These are phyloP conservation scores for Arrhopalites spinosus DNA, from an alignment of 2,888 invertebrate species.

Conservation along the genomic window DNA sequence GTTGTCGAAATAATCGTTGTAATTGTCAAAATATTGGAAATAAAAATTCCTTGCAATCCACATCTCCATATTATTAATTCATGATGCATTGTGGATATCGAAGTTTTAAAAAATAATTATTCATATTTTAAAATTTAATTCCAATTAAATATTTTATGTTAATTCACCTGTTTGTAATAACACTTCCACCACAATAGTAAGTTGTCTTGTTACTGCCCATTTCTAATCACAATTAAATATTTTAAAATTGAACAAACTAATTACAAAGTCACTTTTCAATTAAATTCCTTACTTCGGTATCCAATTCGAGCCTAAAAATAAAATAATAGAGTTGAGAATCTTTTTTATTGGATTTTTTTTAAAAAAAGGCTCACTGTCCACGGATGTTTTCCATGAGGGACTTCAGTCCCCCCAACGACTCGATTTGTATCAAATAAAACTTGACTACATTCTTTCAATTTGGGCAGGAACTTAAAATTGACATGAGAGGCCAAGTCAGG, in stretches of 20 bases:
- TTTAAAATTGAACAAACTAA: background rate
- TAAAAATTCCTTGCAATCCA: too few relatives aligned
- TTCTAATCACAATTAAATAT: background rate
- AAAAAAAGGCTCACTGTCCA: too few relatives aligned
- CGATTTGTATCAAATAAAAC: conserved; percentile 7
- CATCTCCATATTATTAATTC: too few relatives aligned
- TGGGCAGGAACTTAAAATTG: conserved; percentile 35
- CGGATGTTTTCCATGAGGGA: conserved; percentile 29
- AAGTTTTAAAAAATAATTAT: too few relatives aligned
- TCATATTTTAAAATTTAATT: too few relatives aligned
- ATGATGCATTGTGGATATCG: too few relatives aligned
- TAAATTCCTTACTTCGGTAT: conserved; percentile 33
- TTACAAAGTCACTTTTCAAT: background rate
- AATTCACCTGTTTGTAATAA: conserved; percentile 41
- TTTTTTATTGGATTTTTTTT: too few relatives aligned
- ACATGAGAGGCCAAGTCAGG: conserved; percentile 30
- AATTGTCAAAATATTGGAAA: too few relatives aligned
- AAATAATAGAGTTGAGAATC: too few relatives aligned
- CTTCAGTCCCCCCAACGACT: conserved; percentile 38
- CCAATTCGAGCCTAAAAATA: conserved; percentile 50
- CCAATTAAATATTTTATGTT: too few relatives aligned
- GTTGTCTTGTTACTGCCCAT: background rate
- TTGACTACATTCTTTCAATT: conserved; percentile 42
- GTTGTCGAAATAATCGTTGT: too few relatives aligned
- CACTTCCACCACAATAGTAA: conserved; percentile 43